These are phyloP conservation scores for Sebastes vulpes DNA, from an alignment of 2,797 vertebrate species.

Conservation along the genomic window DNA sequence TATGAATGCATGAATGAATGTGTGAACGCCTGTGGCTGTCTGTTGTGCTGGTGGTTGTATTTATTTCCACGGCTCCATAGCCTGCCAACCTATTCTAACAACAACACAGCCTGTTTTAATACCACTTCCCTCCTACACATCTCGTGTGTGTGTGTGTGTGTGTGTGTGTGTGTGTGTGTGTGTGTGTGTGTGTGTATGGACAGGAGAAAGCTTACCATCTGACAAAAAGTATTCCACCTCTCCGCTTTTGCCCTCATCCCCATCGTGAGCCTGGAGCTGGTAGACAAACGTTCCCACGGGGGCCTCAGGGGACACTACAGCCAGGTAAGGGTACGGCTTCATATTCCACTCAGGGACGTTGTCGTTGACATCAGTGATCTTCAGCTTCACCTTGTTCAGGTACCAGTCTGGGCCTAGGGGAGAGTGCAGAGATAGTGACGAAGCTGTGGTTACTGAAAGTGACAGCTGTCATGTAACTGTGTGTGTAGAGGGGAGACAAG, in stretches of 20 bases:
- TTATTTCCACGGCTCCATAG: constrained; percentile 41
- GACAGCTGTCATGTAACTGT: constrained; percentile 81
- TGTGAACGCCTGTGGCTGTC: constrained; percentile 64
- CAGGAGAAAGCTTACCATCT: constrained; percentile 84
- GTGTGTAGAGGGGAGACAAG: constrained; percentile 53
- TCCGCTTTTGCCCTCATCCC: constrained; percentile 88
- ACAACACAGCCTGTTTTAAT: constrained; percentile 44
- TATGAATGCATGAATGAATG: constrained; percentile 73
- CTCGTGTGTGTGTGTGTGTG: background rate
- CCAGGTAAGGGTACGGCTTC: constrained; percentile 89
- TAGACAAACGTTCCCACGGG: constrained; percentile 85
- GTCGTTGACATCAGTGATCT: constrained; percentile 91
- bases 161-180: background rate
- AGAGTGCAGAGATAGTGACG: constrained; percentile 62
- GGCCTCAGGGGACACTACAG: constrained; percentile 87
- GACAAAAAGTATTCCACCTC: constrained; percentile 91
- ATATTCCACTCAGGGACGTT: constrained; percentile 91
- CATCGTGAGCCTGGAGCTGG: constrained; percentile 89
- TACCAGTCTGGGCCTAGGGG: constrained; percentile 90
- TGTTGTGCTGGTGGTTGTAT: constrained; percentile 46
- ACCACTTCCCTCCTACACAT: background rate
- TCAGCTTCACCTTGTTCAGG: constrained; percentile 87
- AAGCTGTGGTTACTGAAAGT: constrained; percentile 68
- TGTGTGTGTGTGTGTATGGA: background rate
- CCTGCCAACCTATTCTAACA: constrained; percentile 38